A percentile compares a stretch with the other conserved stretches of the same genome.
Evolutionary conservation across 2,888 invertebrate genomes (phyloP).

Genomic region (Seira ritae): DNA sequence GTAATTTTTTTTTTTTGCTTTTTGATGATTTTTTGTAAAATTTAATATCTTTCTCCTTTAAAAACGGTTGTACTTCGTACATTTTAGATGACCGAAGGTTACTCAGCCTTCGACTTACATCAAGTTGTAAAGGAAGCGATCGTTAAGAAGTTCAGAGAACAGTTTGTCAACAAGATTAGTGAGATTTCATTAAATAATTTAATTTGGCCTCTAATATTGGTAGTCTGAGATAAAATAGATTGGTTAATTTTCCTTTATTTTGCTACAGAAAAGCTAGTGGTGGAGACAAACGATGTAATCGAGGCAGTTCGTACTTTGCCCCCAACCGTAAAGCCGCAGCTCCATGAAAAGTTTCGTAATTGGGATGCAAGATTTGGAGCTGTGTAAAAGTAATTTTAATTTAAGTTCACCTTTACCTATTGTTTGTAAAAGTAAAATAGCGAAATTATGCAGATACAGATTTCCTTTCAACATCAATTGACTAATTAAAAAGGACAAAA

Average conservation of each 20-base stretch:
- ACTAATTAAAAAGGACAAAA: too few species aligned
- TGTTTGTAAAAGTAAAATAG: too few species aligned
- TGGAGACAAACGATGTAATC: conserved; percentile 66
- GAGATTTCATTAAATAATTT: conserved; percentile 34
- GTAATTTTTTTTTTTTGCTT: conserved; percentile 1
- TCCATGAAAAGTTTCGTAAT: conserved; percentile 62
- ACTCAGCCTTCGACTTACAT: conserved; percentile 92
- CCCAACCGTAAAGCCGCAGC: conserved; percentile 64
- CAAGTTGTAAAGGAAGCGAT: conserved; percentile 92
- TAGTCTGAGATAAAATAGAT: not conserved
- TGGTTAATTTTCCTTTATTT: not conserved
- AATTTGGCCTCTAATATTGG: not conserved
- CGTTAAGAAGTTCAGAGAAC: conserved; percentile 77
- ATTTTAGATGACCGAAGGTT: conserved; percentile 83
- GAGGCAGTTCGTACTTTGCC: conserved; percentile 56
- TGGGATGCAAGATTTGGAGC: conserved; percentile 64
- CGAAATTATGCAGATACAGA: too few species aligned
- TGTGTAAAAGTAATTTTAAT: conserved; percentile 7
- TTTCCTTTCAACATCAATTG: too few species aligned
- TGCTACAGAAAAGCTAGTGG: conserved; percentile 62
- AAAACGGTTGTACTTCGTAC: too few species aligned
- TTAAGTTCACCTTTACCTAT: too few species aligned
- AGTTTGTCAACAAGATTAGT: conserved; percentile 65
- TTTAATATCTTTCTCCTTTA: conserved; percentile 19
- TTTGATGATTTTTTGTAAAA: not conserved